These are phyloP conservation scores for Harpagifer antarcticus DNA, from an alignment of 2,797 vertebrate species.

Conservation along the genomic window DNA sequence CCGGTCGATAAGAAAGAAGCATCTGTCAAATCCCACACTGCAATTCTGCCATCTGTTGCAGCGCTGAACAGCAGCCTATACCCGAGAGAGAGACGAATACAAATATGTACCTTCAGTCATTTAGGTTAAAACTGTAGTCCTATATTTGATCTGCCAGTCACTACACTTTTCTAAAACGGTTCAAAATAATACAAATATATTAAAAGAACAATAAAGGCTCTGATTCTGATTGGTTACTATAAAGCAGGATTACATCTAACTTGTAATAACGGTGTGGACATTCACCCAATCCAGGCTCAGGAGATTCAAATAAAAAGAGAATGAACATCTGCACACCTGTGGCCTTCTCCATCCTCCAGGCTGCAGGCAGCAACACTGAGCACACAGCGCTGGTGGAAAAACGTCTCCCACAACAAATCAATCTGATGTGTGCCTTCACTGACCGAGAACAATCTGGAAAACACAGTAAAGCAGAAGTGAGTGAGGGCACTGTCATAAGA, in stretches of 20 bases:
- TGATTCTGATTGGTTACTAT: neutral
- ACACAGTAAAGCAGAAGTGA: neutral
- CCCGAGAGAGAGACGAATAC: slow-evolving; percentile 70
- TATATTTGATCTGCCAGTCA: neutral
- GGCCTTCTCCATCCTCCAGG: slow-evolving; percentile 62
- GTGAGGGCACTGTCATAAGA: neutral
- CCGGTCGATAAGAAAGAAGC: slow-evolving; percentile 68
- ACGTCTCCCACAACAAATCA: slow-evolving; percentile 90
- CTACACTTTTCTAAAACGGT: neutral
- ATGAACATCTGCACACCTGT: slow-evolving; percentile 67
- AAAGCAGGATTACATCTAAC: neutral
- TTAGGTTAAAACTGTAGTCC: neutral
- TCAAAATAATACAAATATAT: neutral
- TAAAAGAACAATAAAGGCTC: neutral
- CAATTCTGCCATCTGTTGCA: slow-evolving; percentile 92
- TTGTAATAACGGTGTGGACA: neutral
- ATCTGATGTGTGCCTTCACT: slow-evolving; percentile 81
- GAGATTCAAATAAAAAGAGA: neutral
- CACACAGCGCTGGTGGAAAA: slow-evolving; percentile 94
- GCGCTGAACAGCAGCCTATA: slow-evolving; percentile 89
- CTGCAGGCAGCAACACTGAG: slow-evolving; percentile 89
- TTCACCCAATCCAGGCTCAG: neutral
- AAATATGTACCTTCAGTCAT: slow-evolving; percentile 12
- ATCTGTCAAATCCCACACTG: slow-evolving; percentile 90
- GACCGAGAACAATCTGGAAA: slow-evolving; percentile 89